Evolutionary conservation across 2,888 invertebrate genomes (phyloP).

Genomic region (Drosophila macrospina): DNA sequence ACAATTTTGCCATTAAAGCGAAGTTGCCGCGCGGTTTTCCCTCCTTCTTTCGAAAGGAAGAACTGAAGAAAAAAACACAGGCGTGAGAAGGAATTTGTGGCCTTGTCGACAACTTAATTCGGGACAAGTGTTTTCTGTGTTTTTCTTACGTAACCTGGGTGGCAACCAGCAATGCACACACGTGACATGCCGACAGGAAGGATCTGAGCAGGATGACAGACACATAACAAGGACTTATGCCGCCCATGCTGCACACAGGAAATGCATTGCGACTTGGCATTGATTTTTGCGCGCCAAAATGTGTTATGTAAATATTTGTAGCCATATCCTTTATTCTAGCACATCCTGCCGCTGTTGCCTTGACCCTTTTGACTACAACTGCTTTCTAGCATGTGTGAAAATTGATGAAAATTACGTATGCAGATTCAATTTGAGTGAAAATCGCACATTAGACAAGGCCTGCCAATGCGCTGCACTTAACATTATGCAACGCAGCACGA

Average conservation of each 20-base stretch:
- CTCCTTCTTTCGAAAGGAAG: neutral
- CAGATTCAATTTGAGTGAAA: slow-evolving; percentile 60
- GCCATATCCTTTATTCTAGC: slow-evolving; percentile 12
- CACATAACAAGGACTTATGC: slow-evolving; percentile 7
- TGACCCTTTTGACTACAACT: slow-evolving; percentile 59
- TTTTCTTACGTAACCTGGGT: slow-evolving; percentile 65
- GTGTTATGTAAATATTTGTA: slow-evolving; percentile 66
- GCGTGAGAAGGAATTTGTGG: slow-evolving; percentile 73
- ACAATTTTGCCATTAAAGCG: slow-evolving; percentile 45
- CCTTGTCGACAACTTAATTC: slow-evolving; percentile 61
- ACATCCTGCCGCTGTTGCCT: slow-evolving; percentile 63
- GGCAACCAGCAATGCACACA: slow-evolving; percentile 51
- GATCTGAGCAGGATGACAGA: slow-evolving; percentile 26
- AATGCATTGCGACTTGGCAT: slow-evolving; percentile 30
- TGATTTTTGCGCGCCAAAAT: slow-evolving; percentile 74
- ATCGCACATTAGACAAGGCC: slow-evolving; percentile 70
- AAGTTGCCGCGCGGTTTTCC: slow-evolving; percentile 55
- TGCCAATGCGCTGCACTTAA: slow-evolving; percentile 52
- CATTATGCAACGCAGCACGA: slow-evolving; percentile 56
- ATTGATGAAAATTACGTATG: slow-evolving; percentile 39
- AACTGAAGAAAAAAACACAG: slow-evolving; percentile 21
- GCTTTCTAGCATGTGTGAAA: slow-evolving; percentile 52
- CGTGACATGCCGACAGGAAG: slow-evolving; percentile 70
- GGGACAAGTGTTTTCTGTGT: slow-evolving; percentile 43
- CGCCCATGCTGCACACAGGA: slow-evolving; percentile 39